Evolutionary conservation across 2,113 vertebrate species (phyloP).

Genomic region (Takifugu bimaculatus): DNA sequence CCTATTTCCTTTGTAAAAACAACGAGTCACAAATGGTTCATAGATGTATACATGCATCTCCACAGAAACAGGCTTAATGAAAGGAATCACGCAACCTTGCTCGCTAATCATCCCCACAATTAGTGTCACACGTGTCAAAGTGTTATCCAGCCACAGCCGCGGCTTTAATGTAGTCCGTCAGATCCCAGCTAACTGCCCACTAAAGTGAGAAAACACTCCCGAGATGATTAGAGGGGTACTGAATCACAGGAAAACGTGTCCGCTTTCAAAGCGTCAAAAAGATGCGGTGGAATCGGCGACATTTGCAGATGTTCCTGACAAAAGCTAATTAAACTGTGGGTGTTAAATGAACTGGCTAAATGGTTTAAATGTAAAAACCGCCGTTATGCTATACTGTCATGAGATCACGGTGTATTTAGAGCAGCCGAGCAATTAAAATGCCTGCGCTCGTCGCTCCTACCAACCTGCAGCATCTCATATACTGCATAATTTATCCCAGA

Average conservation of each 20-base stretch:
- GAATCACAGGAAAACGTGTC: constrained; percentile 60
- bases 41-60: constrained; percentile 3
- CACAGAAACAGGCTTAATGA: constrained; percentile 35
- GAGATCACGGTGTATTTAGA: constrained; percentile 38
- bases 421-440: constrained; percentile 30
- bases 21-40: too few relatives aligned
- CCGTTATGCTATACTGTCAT: constrained; percentile 44
- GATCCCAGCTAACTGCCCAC: constrained; percentile 60
- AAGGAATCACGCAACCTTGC: constrained; percentile 43
- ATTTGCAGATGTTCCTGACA: constrained; percentile 55
- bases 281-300: constrained; percentile 55
- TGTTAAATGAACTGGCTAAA: constrained; percentile 62
- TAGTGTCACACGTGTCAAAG: constrained; percentile 50
- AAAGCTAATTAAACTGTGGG: constrained; percentile 63
- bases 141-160: constrained; percentile 39
- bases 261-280: constrained; percentile 58
- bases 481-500: constrained; percentile 19
- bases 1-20: too few relatives aligned
- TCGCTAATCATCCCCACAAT: constrained; percentile 61
- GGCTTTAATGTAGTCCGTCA: constrained; percentile 61
- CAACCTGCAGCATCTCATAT: constrained; percentile 17
- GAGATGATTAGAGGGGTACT: constrained; percentile 63
- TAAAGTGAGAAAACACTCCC: constrained; percentile 64
- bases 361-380: constrained; percentile 50
- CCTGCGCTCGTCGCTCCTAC: constrained; percentile 34